A percentile compares a stretch with the other conserved stretches of the same genome.
Conservation (phyloP, 2,888 invertebrate species). For the Ornithoptera priamus region DNA sequence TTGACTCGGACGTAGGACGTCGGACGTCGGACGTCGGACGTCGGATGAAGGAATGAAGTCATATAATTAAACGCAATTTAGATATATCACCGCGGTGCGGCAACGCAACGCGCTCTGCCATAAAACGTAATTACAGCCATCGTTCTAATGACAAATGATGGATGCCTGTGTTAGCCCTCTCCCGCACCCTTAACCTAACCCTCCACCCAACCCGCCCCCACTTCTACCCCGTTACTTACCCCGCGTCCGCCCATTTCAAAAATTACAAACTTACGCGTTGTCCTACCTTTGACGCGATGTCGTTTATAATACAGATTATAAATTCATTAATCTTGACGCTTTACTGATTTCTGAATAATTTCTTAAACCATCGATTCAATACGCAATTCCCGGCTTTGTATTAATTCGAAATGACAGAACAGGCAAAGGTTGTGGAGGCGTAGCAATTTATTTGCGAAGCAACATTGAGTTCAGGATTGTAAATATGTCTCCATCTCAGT, state of each 20-base stretch:
- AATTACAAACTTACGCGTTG: constrained; percentile 18
- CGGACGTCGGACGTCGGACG: constrained; percentile 28
- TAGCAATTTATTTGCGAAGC: too few relatives aligned
- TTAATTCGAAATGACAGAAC: too few relatives aligned
- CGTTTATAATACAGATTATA: constrained; percentile 28
- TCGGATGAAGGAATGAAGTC: constrained; percentile 44
- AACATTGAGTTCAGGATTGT: too few relatives aligned
- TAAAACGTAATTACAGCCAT: constrained; percentile 49
- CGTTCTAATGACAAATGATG: constrained; percentile 47
- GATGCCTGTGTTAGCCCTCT: constrained; percentile 33
- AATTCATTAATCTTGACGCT: constrained; percentile 26
- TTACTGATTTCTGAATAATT: too few relatives aligned
- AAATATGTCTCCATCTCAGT: too few relatives aligned
- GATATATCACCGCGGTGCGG: constrained; percentile 53
- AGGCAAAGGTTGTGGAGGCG: too few relatives aligned
- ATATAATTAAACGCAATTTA: constrained; percentile 61
- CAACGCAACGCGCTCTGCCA: constrained; percentile 40
- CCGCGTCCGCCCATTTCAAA: constrained; percentile 11
- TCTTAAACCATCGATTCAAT: too few relatives aligned
- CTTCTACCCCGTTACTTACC: too few relatives aligned
- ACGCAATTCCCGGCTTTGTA: too few relatives aligned
- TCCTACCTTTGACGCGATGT: constrained; percentile 18
- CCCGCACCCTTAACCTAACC: too few relatives aligned
- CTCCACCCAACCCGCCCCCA: too few relatives aligned
- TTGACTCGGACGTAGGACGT: constrained; percentile 6